Evolutionary conservation across 2,113 vertebrate genomes (phyloP).

Genomic region (Hemiprocne comata): DNA sequence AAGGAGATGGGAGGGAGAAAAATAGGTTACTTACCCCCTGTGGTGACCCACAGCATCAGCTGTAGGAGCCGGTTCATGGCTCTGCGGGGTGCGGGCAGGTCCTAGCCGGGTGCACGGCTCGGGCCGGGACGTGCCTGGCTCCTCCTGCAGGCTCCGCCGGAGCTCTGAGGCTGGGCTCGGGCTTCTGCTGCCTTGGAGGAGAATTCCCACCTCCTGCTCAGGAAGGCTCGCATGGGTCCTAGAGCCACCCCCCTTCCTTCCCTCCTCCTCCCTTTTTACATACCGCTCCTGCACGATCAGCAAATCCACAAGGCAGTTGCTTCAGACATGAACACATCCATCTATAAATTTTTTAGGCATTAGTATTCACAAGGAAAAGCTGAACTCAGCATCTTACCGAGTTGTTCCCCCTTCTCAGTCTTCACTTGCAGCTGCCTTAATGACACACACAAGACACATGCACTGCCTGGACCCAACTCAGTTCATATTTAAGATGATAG

Average conservation of each 20-base stretch:
- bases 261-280: neutral
- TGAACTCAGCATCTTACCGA: neutral
- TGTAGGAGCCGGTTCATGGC: slow-evolving; percentile 10
- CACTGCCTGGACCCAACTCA: neutral
- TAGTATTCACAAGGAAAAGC: neutral
- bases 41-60: neutral
- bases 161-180: slow-evolving; percentile 5
- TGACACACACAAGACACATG: neutral
- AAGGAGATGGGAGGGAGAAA: neutral
- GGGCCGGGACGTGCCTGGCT: neutral
- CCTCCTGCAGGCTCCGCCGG: neutral
- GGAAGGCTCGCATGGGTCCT: slow-evolving; percentile 53
- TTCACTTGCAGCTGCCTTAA: neutral
- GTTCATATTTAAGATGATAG: neutral
- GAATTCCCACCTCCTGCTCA: slow-evolving; percentile 63
- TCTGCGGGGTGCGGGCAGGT: neutral
- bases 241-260: neutral
- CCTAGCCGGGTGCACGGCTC: neutral
- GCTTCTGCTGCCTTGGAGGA: slow-evolving; percentile 49
- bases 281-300: slow-evolving; percentile 1
- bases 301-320: neutral
- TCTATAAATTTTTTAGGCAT: neutral
- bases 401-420: neutral
- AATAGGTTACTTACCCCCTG: neutral
- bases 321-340: neutral